A percentile compares a stretch with the other conserved stretches of the same genome.
phyloP scores from a whole-genome alignment of 1,140 invertebrate species.

The Amyelois transitella region DNA sequence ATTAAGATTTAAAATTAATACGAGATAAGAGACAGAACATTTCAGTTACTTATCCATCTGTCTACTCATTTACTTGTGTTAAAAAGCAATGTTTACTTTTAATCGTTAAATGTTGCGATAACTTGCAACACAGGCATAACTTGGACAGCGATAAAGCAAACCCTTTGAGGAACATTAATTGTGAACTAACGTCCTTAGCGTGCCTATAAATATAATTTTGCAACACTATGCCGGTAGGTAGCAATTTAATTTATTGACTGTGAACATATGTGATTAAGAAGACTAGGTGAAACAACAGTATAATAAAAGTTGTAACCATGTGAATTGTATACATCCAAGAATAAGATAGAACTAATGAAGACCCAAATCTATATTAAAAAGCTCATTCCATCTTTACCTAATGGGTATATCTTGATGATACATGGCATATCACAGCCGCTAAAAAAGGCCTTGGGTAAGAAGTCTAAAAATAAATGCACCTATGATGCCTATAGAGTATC shows the following conservation, averaged over 20 bases:
- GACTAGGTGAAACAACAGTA: slow-evolving; percentile 2
- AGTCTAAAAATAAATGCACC: no score
- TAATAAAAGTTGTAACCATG: background rate
- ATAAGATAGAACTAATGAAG: no score
- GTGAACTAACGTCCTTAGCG: background rate
- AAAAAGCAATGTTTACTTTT: slow-evolving; percentile 18
- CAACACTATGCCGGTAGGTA: no score
- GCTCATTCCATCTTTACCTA: no score
- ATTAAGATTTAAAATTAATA: no score
- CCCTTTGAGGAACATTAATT: background rate
- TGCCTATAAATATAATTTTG: background rate
- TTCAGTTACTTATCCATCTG: background rate
- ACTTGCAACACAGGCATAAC: slow-evolving; percentile 4
- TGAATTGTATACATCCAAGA: no score
- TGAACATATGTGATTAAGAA: background rate
- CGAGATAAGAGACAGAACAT: no score
- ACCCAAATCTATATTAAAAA: no score
- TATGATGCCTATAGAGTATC: no score
- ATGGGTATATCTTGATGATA: no score
- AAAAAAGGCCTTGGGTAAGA: no score
- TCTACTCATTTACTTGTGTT: background rate
- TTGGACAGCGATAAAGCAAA: slow-evolving; percentile 1
- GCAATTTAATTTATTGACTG: slow-evolving; percentile 3
- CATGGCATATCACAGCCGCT: no score
- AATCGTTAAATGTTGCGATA: slow-evolving; percentile 13